These are phyloP conservation scores for Tenthredo mesomela DNA, from an alignment of 2,888 invertebrate genomes.

Conservation along the genomic window DNA sequence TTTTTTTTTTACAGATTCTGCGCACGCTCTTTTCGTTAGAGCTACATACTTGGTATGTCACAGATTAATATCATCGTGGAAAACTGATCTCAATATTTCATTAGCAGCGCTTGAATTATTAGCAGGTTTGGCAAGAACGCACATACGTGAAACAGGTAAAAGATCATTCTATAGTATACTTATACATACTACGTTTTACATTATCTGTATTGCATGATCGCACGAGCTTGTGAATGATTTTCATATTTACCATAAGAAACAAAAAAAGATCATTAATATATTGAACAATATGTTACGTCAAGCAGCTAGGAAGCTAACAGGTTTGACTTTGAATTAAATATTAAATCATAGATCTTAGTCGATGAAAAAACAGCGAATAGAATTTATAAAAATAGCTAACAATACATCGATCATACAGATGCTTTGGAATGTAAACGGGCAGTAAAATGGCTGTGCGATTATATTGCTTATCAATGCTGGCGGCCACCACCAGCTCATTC, in stretches of 20 bases:
- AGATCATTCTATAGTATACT: constrained; percentile 53
- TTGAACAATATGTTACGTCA: constrained; percentile 64
- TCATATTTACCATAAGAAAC: not conserved
- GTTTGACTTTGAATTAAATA: constrained; percentile 68
- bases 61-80: constrained; percentile 97
- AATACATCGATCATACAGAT: constrained; percentile 80
- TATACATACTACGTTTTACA: constrained; percentile 52
- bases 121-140: constrained; percentile 93
- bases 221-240: constrained; percentile 51
- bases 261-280: constrained; percentile 43
- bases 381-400: not conserved
- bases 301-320: constrained; percentile 81
- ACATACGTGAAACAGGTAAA: constrained; percentile 92
- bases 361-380: not conserved
- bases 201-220: not conserved
- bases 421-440: constrained; percentile 94
- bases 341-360: not conserved
- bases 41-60: constrained; percentile 97
- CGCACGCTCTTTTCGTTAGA: constrained; percentile 93
- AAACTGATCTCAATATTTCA: constrained; percentile 95
- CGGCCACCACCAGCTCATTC: constrained; percentile 96
- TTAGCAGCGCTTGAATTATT: constrained; percentile 95
- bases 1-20: constrained; percentile 84
- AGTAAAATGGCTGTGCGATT: constrained; percentile 99
- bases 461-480: constrained; percentile 96